Conservation (phyloP, 2,113 vertebrate genomes). For the Ictidomys tridecemlineatus region DNA sequence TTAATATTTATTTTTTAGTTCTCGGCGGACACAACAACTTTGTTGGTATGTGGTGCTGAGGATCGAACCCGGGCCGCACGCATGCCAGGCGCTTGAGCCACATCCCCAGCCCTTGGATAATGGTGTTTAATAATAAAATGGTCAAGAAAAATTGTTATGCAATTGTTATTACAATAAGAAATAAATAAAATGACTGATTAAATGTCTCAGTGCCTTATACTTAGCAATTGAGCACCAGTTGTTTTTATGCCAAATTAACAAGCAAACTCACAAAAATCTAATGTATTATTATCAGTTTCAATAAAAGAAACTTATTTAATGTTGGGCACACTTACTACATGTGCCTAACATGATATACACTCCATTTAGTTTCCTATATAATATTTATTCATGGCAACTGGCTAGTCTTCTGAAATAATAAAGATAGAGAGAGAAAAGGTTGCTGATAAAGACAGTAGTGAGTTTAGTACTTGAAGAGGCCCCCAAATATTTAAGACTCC, state of each 20-base stretch:
- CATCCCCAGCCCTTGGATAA: too few relatives aligned
- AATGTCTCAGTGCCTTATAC: background rate
- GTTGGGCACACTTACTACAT: background rate
- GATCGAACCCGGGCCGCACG: too few relatives aligned
- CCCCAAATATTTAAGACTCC: constrained; percentile 23
- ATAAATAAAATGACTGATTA: background rate
- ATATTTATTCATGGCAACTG: background rate
- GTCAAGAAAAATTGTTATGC: background rate
- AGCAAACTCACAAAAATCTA: background rate
- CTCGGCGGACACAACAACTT: too few relatives aligned
- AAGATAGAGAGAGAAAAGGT: background rate
- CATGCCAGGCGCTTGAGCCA: too few relatives aligned
- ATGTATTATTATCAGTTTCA: background rate
- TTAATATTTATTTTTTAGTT: too few relatives aligned
- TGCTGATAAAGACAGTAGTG: background rate
- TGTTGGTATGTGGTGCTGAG: too few relatives aligned
- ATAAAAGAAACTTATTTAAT: background rate
- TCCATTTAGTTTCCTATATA: background rate
- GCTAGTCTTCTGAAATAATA: background rate
- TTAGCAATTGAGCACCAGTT: background rate
- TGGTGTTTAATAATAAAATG: background rate
- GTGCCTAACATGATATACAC: background rate
- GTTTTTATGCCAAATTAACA: background rate
- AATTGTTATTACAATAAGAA: background rate
- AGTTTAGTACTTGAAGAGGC: background rate